These are phyloP conservation scores for Eulacestoma nigropectus DNA, from an alignment of 2,113 vertebrate species.

Conservation along the genomic window DNA sequence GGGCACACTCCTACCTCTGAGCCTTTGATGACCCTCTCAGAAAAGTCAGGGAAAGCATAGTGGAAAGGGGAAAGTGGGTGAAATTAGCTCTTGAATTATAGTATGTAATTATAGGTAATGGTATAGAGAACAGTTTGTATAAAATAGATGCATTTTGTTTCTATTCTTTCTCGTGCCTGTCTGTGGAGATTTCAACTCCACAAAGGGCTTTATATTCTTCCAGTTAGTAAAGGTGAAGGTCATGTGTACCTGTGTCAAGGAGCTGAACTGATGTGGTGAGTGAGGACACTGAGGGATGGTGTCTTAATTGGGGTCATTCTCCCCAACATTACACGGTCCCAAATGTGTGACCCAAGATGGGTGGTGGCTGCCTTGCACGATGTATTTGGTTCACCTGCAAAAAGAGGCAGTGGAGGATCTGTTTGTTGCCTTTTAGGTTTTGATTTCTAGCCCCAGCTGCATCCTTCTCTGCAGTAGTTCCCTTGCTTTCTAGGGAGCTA, in stretches of 20 bases:
- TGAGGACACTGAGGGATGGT: background rate
- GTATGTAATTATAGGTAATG: background rate
- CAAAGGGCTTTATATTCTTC: background rate
- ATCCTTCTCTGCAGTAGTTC: background rate
- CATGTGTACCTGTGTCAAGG: background rate
- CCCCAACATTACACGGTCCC: fast-evolving
- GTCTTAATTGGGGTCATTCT: background rate
- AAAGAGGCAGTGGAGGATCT: background rate
- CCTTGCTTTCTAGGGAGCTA: background rate
- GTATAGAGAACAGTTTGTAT: background rate
- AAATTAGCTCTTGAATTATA: background rate
- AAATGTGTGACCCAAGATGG: fast-evolving
- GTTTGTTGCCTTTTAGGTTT: background rate
- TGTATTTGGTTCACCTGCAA: background rate
- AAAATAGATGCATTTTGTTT: background rate
- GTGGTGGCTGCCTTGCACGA: background rate
- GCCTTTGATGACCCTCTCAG: fast-evolving
- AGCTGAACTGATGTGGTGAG: background rate
- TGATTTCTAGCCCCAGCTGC: background rate
- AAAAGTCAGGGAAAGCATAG: background rate
- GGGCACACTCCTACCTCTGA: background rate
- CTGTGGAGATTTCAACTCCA: background rate
- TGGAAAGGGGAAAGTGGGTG: background rate
- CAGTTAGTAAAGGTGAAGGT: background rate
- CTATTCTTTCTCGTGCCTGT: background rate